Evolutionary conservation across 1,140 invertebrate species (phyloP), one percentile per base, ranked within the genome.

Genomic region (Drosophila fuyamai): DNA sequence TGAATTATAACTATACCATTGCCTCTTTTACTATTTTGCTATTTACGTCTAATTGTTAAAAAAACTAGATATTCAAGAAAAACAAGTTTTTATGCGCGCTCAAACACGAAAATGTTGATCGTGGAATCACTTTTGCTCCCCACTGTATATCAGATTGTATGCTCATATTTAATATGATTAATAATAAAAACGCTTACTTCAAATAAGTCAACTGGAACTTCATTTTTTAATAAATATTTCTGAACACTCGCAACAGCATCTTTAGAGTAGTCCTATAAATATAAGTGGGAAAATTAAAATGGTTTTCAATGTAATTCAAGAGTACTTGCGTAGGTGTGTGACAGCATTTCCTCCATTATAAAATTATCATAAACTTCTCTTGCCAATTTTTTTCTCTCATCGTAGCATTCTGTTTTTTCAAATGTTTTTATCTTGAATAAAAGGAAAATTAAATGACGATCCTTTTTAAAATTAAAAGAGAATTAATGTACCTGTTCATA

Each of bases 281-380:
- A 92, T 93, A 92, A 91, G 5, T 29, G 8, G 4, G 2, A 5
- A 10, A 5, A 81, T 83, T 14, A 73, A 55, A 67, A 56, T 10
- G 18, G 14, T 36, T 4, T 12, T n/a, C 38, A 14, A 2, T 5
- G 16, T 14, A 13, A 44, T 13, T 43, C 4, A 27, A 32, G 18
- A 14, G 40, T 56, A 61, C 96, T 97, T 95, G 98, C 98, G 94
- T 99, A 98, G 88, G 98, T 97, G 94, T 99, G 98, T 65, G 98
- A 97, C 91, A 99, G 95, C 92, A 99, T 95, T 95, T 99, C 99
- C 93, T 99, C 99, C 99, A 99, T 99, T 92, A 99, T 99, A 95
- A 98, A 99, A 95, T 99, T 99, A 94, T 99, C 99, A 94, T 99
- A 99, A 91, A 99, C 98, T 93, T 99, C 97, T 92, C 97, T 95